phyloP scores from a whole-genome alignment of 2,888 invertebrate genomes.

The Macrosiphum euphorbiae region DNA sequence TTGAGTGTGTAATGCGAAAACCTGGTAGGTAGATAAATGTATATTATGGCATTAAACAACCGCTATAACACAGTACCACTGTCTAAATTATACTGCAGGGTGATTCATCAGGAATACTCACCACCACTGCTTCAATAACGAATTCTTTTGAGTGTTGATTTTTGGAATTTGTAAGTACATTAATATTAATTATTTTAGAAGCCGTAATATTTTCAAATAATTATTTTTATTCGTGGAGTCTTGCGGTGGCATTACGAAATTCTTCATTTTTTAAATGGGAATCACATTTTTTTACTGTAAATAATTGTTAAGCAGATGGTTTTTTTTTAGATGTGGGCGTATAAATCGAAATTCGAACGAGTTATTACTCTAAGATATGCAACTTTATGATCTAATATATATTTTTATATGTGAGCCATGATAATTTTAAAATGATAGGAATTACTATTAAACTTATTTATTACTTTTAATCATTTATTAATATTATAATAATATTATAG shows the following conservation, averaged over 20 bases:
- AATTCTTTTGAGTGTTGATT: neutral
- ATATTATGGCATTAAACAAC: neutral
- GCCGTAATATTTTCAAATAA: neutral
- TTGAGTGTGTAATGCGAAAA: conserved; percentile 22
- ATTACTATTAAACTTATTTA: too few relatives aligned
- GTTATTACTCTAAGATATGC: neutral
- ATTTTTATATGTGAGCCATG: neutral
- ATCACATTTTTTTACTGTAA: neutral
- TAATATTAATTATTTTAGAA: neutral
- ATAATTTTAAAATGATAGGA: neutral
- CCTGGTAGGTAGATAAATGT: neutral
- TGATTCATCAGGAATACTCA: neutral
- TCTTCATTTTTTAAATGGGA: neutral
- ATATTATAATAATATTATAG: too few relatives aligned
- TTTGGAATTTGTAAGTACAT: neutral
- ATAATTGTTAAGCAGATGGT: neutral
- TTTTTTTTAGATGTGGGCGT: neutral
- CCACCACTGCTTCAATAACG: neutral
- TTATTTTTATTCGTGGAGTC: neutral
- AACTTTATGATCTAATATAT: neutral
- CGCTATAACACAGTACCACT: neutral
- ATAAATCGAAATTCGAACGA: neutral
- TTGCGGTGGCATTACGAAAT: neutral
- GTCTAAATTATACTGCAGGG: neutral
- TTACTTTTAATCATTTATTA: too few relatives aligned